phyloP scores from a whole-genome alignment of 2,888 invertebrate species.

The Bombylius major region DNA sequence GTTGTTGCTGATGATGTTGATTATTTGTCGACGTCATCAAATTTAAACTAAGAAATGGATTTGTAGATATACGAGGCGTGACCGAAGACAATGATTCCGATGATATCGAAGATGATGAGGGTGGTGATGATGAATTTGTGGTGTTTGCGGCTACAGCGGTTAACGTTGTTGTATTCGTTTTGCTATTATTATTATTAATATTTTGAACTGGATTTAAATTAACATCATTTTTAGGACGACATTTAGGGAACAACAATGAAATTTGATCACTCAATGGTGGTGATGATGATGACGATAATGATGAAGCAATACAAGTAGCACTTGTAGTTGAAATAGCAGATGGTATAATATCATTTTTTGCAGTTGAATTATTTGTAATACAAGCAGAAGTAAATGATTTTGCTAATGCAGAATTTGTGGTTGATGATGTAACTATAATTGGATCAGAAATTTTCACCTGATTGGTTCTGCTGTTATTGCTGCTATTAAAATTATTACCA shows the following conservation, averaged over 20 bases:
- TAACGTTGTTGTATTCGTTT: not conserved
- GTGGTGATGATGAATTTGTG: constrained; percentile 30
- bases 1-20: too few relatives aligned
- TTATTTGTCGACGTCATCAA: too few relatives aligned
- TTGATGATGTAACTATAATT: not conserved
- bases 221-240: constrained; percentile 56
- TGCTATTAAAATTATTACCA: not conserved
- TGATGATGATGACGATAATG: constrained; percentile 21
- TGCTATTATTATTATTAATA: constrained; percentile 1
- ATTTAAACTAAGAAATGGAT: constrained; percentile 30
- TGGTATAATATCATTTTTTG: not conserved
- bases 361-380: not conserved
- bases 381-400: not conserved
- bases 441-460: not conserved
- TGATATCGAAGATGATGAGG: constrained; percentile 32
- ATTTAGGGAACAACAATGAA: constrained; percentile 76
- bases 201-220: constrained; percentile 36
- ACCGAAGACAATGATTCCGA: constrained; percentile 35
- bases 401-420: not conserved
- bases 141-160: constrained; percentile 27
- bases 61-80: constrained; percentile 34
- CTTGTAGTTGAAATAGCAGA: not conserved
- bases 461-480: not conserved
- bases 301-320: constrained; percentile 1
- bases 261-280: constrained; percentile 56